A percentile compares a stretch with the other conserved stretches of the same genome.
These are phyloP conservation scores for Musca vetustissima DNA, from an alignment of 1,140 invertebrate genomes.

Conservation along the genomic window DNA sequence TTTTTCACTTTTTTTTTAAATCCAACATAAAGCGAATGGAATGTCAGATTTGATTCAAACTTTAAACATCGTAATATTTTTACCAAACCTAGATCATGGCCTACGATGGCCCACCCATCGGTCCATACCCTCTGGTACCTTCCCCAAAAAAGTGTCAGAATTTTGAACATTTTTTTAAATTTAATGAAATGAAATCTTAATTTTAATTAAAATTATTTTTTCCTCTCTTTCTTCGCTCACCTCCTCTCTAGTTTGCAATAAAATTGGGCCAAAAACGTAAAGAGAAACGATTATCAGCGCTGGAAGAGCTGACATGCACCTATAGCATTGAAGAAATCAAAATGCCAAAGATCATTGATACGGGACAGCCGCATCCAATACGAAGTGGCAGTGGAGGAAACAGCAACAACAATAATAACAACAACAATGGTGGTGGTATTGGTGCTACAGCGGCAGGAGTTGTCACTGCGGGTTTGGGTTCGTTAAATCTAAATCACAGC, in stretches of 20 bases:
- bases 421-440: slow-evolving; percentile 22
- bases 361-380: slow-evolving; percentile 60
- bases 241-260: slow-evolving; percentile 59
- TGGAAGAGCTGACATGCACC: slow-evolving; percentile 55
- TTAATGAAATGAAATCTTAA: too few species aligned
- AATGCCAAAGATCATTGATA: slow-evolving; percentile 62
- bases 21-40: too few species aligned
- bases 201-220: too few species aligned
- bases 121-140: too few species aligned
- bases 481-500: slow-evolving; percentile 25
- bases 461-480: slow-evolving; percentile 5
- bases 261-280: slow-evolving; percentile 64
- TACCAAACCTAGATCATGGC: too few species aligned
- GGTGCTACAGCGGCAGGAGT: slow-evolving; percentile 16
- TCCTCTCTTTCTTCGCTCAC: not conserved
- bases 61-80: too few species aligned
- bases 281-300: slow-evolving; percentile 59
- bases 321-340: slow-evolving; percentile 59
- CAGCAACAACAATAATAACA: slow-evolving; percentile 25
- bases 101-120: too few species aligned
- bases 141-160: too few species aligned
- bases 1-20: too few species aligned
- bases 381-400: slow-evolving; percentile 28
- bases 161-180: too few species aligned
- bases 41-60: too few species aligned